Evolutionary conservation across 2,888 invertebrate genomes (phyloP), one percentile per base, ranked within the genome.

Genomic region (Tenthredo notha): DNA sequence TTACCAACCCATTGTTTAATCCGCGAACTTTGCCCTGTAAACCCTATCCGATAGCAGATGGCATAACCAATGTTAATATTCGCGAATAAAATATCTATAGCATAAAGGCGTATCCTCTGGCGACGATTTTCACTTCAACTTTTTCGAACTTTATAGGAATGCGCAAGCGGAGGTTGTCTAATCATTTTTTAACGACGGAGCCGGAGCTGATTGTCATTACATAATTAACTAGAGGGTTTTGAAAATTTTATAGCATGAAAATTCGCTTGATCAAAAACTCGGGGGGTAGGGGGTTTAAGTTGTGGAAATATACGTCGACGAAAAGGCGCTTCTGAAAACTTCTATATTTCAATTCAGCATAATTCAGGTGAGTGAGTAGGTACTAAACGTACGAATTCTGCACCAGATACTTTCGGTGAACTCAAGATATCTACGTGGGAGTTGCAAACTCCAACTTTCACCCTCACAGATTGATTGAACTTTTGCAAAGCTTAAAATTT

Each of bases 1-100:
- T 74, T 43, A n/a, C 33, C 58, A n/a, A 29, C n/a, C 40, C 74
- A 43, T 75, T 84, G 74, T 83, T 83, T 67, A 67, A 83, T 67
- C 83, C 47, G 29, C 33, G 83, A 83, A 37, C 83, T 83, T 67
- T 50, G 29, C 83, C 67, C 67, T 33, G 10, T 74, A 12, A 12
- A 43, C 40, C 72, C 72, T 43, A 7, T 43, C 15, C 72, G 72
- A 25, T 74, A 37, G 37, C 43, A 43, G 43, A 43, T 74, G 72
- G 72, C 21, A 43, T 74, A 33, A 33, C 67, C 15, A 67, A 67
- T 67, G 29, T 67, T 67, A 21, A 65, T 18, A 67, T 29, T 33
- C 33, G 25, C 15, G 12, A 33, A 67, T 33, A 67, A 67, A 67
- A 29, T 15, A 67, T n/a, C 15, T 5, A 4, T 2, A 15, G 25